Conservation (phyloP, 2,888 invertebrate genomes). For the Leistus spinibarbis region DNA sequence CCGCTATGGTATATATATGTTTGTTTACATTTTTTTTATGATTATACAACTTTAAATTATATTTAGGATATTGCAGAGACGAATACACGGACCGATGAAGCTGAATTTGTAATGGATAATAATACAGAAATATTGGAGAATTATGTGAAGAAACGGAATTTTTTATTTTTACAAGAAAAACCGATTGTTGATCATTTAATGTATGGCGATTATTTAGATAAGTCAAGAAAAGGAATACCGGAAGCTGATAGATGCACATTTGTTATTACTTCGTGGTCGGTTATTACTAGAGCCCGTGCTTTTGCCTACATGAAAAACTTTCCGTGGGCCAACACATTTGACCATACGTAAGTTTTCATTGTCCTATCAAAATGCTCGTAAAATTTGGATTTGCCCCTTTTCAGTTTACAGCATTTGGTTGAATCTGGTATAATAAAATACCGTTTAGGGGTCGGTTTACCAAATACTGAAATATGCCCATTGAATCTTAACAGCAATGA, state of each 20-base stretch:
- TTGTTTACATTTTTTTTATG: no score
- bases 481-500: conserved; percentile 81
- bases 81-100: conserved; percentile 7
- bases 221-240: conserved; percentile 61
- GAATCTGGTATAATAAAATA: conserved; percentile 79
- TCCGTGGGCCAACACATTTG: conserved; percentile 65
- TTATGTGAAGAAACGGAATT: conserved; percentile 58
- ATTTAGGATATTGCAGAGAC: conserved; percentile 21
- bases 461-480: conserved; percentile 80
- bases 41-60: not conserved
- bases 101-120: conserved; percentile 49
- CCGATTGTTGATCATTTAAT: conserved; percentile 72
- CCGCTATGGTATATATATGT: conserved; percentile 46
- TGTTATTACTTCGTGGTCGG: conserved; percentile 73
- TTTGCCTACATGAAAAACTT: conserved; percentile 74
- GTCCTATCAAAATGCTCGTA: conserved; percentile 1
- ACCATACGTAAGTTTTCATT: conserved; percentile 67
- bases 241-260: conserved; percentile 76
- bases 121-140: conserved; percentile 56
- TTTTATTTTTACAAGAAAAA: conserved; percentile 72
- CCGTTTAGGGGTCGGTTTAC: conserved; percentile 67
- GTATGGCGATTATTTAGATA: conserved; percentile 71
- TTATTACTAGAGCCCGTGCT: conserved; percentile 69
- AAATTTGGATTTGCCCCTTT: conserved; percentile 45
- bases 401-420: conserved; percentile 69